A percentile compares a stretch with the other conserved stretches of the same genome.
Evolutionary conservation across 2,797 vertebrate species (phyloP).

Genomic region (Anabas testudineus): DNA sequence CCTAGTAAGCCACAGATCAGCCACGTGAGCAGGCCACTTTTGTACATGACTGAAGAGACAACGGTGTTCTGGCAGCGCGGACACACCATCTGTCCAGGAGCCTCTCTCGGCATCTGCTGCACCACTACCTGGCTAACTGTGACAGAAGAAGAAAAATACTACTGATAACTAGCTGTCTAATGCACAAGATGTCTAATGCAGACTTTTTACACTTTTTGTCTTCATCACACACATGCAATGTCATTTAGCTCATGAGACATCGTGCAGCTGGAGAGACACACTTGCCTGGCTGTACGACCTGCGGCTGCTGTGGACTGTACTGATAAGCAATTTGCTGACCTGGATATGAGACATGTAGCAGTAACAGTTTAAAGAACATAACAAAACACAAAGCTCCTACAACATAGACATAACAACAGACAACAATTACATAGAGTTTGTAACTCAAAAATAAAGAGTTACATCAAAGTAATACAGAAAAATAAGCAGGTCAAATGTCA

Average conservation of each 20-base stretch:
- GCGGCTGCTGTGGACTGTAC: background rate
- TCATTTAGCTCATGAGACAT: no score
- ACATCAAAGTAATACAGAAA: no score
- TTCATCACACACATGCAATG: no score
- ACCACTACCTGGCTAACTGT: conserved; percentile 47
- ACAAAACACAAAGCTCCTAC: background rate
- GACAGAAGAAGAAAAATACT: background rate
- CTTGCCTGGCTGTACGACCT: conserved; percentile 4
- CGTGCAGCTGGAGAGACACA: background rate
- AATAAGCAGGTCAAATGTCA: no score
- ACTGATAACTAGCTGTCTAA: no score
- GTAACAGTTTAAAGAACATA: background rate
- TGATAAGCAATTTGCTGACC: background rate
- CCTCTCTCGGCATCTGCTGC: conserved; percentile 8
- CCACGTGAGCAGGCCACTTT: conserved; percentile 76
- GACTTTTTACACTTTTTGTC: no score
- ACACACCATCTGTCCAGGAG: conserved; percentile 78
- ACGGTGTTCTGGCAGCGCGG: conserved; percentile 79
- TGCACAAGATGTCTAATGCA: no score
- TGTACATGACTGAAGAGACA: conserved; percentile 68
- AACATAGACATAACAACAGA: no score
- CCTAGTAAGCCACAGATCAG: conserved; percentile 53
- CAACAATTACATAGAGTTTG: background rate
- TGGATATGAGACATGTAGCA: conserved; percentile 12
- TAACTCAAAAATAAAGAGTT: no score